Evolutionary conservation across 1,140 invertebrate species (phyloP), one percentile per base, ranked within the genome.

Genomic region (Geopemphigus sp.): DNA sequence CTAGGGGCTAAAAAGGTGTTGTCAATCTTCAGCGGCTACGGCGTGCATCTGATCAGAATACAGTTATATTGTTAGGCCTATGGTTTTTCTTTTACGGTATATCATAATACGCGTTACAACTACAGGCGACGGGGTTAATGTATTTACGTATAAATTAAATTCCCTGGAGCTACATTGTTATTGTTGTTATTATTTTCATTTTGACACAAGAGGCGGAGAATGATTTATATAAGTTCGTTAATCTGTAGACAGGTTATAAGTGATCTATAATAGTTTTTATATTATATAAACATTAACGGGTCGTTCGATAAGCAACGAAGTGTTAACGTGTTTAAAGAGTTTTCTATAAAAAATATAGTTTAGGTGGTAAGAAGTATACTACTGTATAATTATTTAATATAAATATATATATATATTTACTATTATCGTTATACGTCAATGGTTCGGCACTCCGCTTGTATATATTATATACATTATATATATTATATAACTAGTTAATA

Each of bases 41-140:
- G 14, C 11, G 45, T 17, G 45, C 47, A 24, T 47, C 64, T 68
- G 12, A 68, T 68, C 14, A 68, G n/a, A 22, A 26, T 50, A 47
- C 39, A 68, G 66, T 68, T 26, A 68, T 68, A 11, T 45, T 61
- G 32, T n/a, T 50, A 68, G n/a, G 45, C 22, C 66, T 68, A 68
- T 26, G 22, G 45, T 24, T 68, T 50, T 68, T 68, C 39, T 68
- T 17, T 68, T 47, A 68, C 64, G 24, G 39, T 47, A 24, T 6
- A 19, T 15, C 47, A 50, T 26, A 50, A 50, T 50, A 68, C 3
- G 39, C 22, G 47, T 68, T 68, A 68, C 12, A 68, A 26, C 32
- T 39, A 39, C 32, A 26, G 1, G 32, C 32, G n/a, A 2, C 5
- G 45, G 45, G 15, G 22, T 47, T 68, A 68, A 50, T 26, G 45